These are phyloP conservation scores for Bergia sp. DNA, from an alignment of 92 coral and sea anemone genomes.

Conservation along the genomic window DNA sequence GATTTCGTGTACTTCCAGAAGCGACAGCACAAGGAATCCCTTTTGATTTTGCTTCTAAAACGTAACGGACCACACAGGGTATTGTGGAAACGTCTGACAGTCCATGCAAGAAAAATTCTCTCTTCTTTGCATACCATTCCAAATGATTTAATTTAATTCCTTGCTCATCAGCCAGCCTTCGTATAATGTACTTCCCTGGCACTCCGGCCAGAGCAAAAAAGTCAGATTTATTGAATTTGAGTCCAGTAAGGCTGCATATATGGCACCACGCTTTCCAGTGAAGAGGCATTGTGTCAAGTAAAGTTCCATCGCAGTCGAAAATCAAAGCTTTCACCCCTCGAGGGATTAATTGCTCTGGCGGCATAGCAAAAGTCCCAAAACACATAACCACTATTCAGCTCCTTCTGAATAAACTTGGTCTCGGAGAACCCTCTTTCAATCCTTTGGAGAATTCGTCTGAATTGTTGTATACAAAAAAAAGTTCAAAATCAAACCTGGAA, in stretches of 20 bases:
- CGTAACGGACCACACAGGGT: constrained; percentile 85
- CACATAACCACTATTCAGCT: constrained; percentile 13
- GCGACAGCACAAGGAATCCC: constrained; percentile 90
- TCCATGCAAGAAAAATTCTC: constrained; percentile 71
- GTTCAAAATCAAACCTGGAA: neutral
- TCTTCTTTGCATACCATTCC: constrained; percentile 88
- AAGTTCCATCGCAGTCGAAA: constrained; percentile 95
- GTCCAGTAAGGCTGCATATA: constrained; percentile 87
- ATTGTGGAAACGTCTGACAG: constrained; percentile 64
- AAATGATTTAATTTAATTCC: constrained; percentile 75
- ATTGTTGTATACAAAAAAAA: too few species aligned
- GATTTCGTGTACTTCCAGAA: constrained; percentile 84
- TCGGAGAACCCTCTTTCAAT: neutral
- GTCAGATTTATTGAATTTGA: constrained; percentile 73
- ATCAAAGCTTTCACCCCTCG: constrained; percentile 80
- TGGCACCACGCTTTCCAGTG: constrained; percentile 96
- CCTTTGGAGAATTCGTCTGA: neutral
- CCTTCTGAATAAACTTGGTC: constrained; percentile 7
- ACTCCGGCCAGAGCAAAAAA: constrained; percentile 89
- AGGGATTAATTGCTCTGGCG: constrained; percentile 51
- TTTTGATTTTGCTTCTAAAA: constrained; percentile 74
- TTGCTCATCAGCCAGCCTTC: constrained; percentile 81
- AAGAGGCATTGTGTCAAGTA: constrained; percentile 90
- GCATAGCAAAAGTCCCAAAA: constrained; percentile 42
- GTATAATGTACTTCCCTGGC: constrained; percentile 89